Evolutionary conservation across 2,113 vertebrate species (phyloP).

Genomic region (rat (Rattus norvegicus)): GRCr8 NC_086032.1:80066501-80067000

Average conservation of each 20-base stretch:
- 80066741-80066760: neutral
- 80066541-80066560: neutral
- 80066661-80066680: neutral
- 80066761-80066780: neutral
- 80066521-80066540: neutral
- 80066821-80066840: neutral
- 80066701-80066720: neutral
- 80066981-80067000: neutral
- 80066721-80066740: neutral
- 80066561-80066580: fast-evolving
- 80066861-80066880: neutral
- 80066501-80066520: fast-evolving
- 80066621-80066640: neutral
- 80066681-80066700: neutral
- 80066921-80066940: neutral
- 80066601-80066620: neutral
- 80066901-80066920: neutral
- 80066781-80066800: neutral
- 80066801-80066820: neutral
- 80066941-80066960: neutral
- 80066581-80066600: fast-evolving
- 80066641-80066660: neutral
- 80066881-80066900: neutral
- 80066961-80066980: neutral
- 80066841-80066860: neutral